phyloP scores from a whole-genome alignment of 1,140 invertebrate genomes.

The Vollenhovia emeryi region DNA sequence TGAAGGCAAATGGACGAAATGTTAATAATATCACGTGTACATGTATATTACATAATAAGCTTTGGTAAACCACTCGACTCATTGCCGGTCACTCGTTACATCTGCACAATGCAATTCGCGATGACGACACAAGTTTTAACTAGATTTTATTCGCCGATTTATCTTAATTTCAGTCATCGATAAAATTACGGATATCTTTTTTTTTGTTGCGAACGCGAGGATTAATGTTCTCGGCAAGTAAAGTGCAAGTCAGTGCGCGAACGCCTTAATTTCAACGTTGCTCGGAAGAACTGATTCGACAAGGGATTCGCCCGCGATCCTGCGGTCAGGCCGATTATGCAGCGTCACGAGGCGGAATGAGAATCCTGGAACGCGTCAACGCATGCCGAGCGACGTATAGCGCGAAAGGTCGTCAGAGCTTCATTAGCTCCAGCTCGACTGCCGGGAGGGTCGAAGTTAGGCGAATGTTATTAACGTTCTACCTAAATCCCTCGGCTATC shows the following conservation, averaged over 20 bases:
- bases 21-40: background rate
- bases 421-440: conserved; percentile 44
- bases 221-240: background rate
- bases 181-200: background rate
- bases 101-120: background rate
- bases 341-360: conserved; percentile 46
- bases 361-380: conserved; percentile 31
- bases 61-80: background rate
- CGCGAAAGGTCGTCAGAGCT: conserved; percentile 43
- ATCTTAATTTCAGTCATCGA: background rate
- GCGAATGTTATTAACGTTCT: conserved; percentile 55
- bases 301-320: conserved; percentile 31
- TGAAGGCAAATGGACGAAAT: background rate
- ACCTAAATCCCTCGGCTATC: conserved; percentile 47
- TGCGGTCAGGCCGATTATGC: conserved; percentile 47
- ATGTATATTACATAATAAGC: background rate
- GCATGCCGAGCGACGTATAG: background rate
- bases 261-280: conserved; percentile 17
- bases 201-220: background rate
- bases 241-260: background rate
- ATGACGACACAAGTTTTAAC: background rate
- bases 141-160: background rate
- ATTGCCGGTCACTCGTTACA: background rate
- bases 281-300: conserved; percentile 26
- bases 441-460: conserved; percentile 27